Conservation (phyloP, 2,888 invertebrate species). For the Lycocerus yunnanus region DNA sequence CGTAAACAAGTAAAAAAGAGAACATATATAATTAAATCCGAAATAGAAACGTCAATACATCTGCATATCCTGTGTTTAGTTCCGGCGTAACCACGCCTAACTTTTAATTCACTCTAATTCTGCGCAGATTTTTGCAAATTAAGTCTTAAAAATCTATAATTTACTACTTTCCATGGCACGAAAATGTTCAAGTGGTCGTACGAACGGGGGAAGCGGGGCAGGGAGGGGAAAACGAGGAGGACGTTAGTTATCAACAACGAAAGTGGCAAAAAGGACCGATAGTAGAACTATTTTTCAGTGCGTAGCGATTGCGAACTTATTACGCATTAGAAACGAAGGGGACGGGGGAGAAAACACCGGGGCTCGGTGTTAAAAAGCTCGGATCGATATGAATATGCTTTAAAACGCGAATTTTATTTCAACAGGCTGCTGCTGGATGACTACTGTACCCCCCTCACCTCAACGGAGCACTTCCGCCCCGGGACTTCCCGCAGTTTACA, state of each 20-base stretch:
- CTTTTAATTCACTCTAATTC: conserved; percentile 56
- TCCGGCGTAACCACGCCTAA: conserved; percentile 54
- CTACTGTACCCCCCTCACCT: conserved; percentile 37
- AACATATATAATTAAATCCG: conserved; percentile 56
- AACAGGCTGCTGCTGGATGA: conserved; percentile 54
- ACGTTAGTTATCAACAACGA: conserved; percentile 17
- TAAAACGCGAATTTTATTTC: conserved; percentile 69
- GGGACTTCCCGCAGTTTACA: conserved; percentile 54
- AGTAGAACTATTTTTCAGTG: conserved; percentile 40
- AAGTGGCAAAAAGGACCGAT: conserved; percentile 19
- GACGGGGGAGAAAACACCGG: conserved; percentile 42
- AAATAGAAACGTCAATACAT: conserved; percentile 58
- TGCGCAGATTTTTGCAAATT: conserved; percentile 56
- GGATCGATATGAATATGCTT: conserved; percentile 69
- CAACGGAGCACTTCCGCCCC: conserved; percentile 48
- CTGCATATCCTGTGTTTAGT: conserved; percentile 45
- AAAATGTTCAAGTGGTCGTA: conserved; percentile 31
- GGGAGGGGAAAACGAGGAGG: conserved; percentile 22
- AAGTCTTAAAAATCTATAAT: conserved; percentile 53
- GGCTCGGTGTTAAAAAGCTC: conserved; percentile 63
- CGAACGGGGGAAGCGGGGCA: conserved; percentile 32
- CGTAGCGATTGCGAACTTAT: conserved; percentile 41
- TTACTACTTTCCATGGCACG: conserved; percentile 47
- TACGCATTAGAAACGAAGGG: conserved; percentile 41
- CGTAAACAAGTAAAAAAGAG: conserved; percentile 50